phyloP scores from a whole-genome alignment of 2,888 invertebrate species.

The Orgyia antiqua region DNA sequence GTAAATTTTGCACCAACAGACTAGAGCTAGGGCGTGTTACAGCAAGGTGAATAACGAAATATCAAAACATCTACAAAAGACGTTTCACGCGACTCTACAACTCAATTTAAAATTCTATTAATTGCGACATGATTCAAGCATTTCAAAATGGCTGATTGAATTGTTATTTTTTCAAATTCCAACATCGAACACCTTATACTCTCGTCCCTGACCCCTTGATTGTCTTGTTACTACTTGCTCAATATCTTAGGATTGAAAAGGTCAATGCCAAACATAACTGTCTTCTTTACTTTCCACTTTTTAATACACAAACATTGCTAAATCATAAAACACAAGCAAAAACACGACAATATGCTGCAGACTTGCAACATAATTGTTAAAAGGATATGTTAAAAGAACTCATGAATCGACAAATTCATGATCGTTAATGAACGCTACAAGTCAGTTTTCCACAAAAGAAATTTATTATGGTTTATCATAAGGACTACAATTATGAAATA shows the following conservation, averaged over 20 bases:
- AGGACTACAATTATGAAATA: slow-evolving; percentile 43
- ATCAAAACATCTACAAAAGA: no score
- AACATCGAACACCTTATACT: no score
- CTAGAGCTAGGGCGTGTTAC: slow-evolving; percentile 1
- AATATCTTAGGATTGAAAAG: no score
- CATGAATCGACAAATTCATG: slow-evolving; percentile 9
- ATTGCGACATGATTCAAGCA: slow-evolving; percentile 3
- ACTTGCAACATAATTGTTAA: slow-evolving; percentile 1
- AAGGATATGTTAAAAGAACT: slow-evolving; percentile 9
- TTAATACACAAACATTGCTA: neutral
- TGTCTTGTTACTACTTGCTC: no score
- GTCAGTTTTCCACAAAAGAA: slow-evolving; percentile 31
- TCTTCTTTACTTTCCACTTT: neutral
- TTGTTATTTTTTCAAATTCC: no score
- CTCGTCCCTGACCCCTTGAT: no score
- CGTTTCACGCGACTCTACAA: neutral
- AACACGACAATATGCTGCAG: neutral
- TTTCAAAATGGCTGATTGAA: no score
- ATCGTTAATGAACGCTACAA: slow-evolving; percentile 11
- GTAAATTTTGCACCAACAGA: neutral
- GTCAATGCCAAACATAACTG: slow-evolving; percentile 9
- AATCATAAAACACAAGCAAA: neutral
- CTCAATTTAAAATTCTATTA: neutral
- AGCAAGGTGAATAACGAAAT: slow-evolving; percentile 2
- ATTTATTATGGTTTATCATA: slow-evolving; percentile 47